A percentile compares a stretch with the other conserved stretches of the same genome.
Evolutionary conservation across 2,888 invertebrate species (phyloP).

Genomic region (Coelopa pilipes): DNA sequence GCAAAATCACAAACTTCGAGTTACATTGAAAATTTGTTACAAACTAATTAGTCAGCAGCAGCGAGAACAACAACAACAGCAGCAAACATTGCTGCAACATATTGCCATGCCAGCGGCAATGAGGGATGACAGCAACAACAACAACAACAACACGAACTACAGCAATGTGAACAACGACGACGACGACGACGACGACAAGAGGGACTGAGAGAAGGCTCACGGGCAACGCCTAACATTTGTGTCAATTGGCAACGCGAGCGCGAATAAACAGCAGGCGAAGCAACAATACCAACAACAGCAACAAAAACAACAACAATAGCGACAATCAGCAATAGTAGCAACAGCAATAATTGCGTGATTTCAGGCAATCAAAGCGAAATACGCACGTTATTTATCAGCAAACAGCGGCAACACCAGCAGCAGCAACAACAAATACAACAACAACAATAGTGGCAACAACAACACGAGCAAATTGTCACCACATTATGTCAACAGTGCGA

Average conservation of each 20-base stretch:
- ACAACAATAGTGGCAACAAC: background rate
- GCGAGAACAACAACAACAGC: background rate
- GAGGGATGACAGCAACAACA: too few species aligned
- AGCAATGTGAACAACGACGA: too few species aligned
- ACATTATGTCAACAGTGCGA: conserved; percentile 17
- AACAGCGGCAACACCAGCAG: conserved; percentile 7
- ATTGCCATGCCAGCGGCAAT: background rate
- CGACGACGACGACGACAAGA: too few species aligned
- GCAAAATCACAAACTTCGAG: background rate
- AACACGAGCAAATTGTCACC: conserved; percentile 4
- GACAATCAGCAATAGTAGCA: background rate
- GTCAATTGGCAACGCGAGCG: conserved; percentile 12
- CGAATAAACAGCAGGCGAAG: background rate
- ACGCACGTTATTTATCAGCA: background rate
- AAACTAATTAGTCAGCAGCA: background rate
- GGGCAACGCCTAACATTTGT: conserved; percentile 2
- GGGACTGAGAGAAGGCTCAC: too few species aligned
- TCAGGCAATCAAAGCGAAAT: conserved; percentile 20
- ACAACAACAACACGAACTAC: too few species aligned
- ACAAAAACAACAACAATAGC: background rate
- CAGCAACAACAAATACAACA: background rate
- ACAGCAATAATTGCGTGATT: conserved; percentile 8
- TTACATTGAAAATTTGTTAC: conserved; percentile 8
- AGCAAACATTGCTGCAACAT: conserved; percentile 8
- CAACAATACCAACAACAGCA: background rate